phyloP scores from a whole-genome alignment of 2,113 vertebrate species.

The Ranitomeya variabilis region DNA sequence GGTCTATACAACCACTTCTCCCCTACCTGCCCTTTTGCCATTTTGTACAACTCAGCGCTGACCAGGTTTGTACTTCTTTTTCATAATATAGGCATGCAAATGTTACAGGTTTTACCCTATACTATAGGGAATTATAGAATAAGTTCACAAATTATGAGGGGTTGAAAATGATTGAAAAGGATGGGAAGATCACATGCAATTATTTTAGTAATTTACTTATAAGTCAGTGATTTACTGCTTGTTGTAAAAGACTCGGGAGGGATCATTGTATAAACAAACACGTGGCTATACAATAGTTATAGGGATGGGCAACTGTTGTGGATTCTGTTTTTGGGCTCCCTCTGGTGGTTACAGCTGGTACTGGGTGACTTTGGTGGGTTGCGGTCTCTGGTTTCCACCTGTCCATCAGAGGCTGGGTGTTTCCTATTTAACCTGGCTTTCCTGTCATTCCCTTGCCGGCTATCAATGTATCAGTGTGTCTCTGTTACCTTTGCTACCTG shows the following conservation, averaged over 20 bases:
- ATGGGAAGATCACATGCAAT: background rate
- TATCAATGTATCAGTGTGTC: too few species aligned
- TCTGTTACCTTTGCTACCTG: too few species aligned
- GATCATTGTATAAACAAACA: background rate
- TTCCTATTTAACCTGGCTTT: too few species aligned
- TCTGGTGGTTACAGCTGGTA: too few species aligned
- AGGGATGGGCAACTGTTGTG: conserved; percentile 4
- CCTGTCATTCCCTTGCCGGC: too few species aligned
- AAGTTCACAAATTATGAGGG: background rate
- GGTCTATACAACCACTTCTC: conserved; percentile 77
- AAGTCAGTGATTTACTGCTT: background rate
- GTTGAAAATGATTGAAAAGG: background rate
- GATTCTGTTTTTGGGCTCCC: too few species aligned
- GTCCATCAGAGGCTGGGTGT: too few species aligned
- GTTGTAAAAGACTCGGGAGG: background rate
- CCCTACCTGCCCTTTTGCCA: conserved; percentile 81
- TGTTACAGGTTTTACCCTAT: background rate
- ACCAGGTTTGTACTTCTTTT: conserved; percentile 73
- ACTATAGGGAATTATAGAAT: background rate
- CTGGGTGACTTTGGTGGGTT: too few species aligned
- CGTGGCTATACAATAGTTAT: background rate
- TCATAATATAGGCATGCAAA: background rate
- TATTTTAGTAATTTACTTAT: background rate
- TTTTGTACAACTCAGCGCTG: conserved; percentile 83
- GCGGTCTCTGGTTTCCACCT: too few species aligned